phyloP scores from a whole-genome alignment of 2,888 invertebrate genomes.

The Phalera bucephala region DNA sequence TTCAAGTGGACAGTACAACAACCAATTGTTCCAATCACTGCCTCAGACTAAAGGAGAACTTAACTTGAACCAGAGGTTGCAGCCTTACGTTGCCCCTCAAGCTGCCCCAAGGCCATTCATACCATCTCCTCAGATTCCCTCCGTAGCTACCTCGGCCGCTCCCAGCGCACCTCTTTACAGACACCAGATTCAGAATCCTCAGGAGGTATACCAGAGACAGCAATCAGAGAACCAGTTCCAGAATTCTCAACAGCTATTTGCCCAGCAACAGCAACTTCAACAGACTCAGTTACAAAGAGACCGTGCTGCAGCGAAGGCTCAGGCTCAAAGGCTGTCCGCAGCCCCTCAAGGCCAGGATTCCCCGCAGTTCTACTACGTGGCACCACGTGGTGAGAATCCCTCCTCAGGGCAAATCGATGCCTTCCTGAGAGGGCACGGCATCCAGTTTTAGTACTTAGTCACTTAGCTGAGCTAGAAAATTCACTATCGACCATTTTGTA shows the following conservation, averaged over 20 bases:
- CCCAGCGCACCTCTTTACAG: constrained; percentile 75
- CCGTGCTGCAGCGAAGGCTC: constrained; percentile 78
- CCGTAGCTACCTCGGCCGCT: constrained; percentile 55
- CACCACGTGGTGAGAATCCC: constrained; percentile 74
- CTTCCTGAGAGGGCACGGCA: constrained; percentile 89
- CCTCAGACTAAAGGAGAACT: constrained; percentile 89
- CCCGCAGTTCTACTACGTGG: constrained; percentile 83
- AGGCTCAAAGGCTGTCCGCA: constrained; percentile 64
- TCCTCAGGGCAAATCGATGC: constrained; percentile 90
- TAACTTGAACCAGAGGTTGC: constrained; percentile 88
- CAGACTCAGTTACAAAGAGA: constrained; percentile 86
- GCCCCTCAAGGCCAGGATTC: constrained; percentile 59
- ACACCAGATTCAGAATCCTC: constrained; percentile 72
- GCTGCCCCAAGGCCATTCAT: constrained; percentile 78
- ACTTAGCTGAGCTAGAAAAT: constrained; percentile 53
- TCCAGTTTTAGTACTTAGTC: constrained; percentile 79
- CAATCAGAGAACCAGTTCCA: constrained; percentile 84
- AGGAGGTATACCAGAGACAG: constrained; percentile 83
- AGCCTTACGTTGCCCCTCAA: constrained; percentile 86
- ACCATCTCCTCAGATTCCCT: constrained; percentile 83
- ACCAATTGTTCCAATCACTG: constrained; percentile 88
- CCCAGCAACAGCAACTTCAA: constrained; percentile 86
- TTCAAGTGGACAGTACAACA: constrained; percentile 89
- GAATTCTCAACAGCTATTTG: constrained; percentile 85
- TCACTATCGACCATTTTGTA: constrained; percentile 41